Evolutionary conservation across 2,888 invertebrate species (phyloP), one percentile per base, ranked within the genome.

Genomic region (Aphelenchoides bicaudatus): DNA sequence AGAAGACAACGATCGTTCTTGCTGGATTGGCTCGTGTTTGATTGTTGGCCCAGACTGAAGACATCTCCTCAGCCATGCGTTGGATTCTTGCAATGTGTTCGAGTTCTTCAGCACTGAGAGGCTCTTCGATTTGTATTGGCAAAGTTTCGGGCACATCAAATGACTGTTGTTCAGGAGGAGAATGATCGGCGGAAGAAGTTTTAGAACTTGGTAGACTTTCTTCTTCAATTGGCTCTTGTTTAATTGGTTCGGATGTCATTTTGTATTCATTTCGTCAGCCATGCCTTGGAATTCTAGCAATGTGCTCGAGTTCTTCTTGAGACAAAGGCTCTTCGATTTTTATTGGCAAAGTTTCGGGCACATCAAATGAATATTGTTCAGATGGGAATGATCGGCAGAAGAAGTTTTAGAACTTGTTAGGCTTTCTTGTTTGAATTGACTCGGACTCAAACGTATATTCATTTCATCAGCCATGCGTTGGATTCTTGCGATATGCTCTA

Each of bases 401-500:
- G 16, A 30, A 16, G 13, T 16, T 23, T 1, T 8, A 2, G 25
- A 25, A 2, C 21, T 27, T 1, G 49, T 28, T 49, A 28, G 23
- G 23, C 30, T 1, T 25, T 29, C 30, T 13, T 13, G 13, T 34
- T 34, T 13, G 16, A 13, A 16, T 13, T 34, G 13, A 34, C 13
- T 13, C 13, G 34, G 34, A 13, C 13, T 34, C 13, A 13, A 34
- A 34, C 13, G 16, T 13, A 16, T 16, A 31, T 34, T 16, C 34
- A 34, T n/a, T 43, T 43, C 56, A 19, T 59, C 48, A 16, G 65
- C 62, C 59, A 58, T 34, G 23, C 49, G 39, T 25, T 29, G 37
- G 10, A 62, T 52, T 19, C 48, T 28, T 38, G 47, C 61, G 37
- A 69, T 72, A 29, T 70, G 65, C 28, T 50, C 58, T 16, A 43